Conservation (phyloP, 2,113 vertebrate genomes). For the Leptocoma aspasia region DNA sequence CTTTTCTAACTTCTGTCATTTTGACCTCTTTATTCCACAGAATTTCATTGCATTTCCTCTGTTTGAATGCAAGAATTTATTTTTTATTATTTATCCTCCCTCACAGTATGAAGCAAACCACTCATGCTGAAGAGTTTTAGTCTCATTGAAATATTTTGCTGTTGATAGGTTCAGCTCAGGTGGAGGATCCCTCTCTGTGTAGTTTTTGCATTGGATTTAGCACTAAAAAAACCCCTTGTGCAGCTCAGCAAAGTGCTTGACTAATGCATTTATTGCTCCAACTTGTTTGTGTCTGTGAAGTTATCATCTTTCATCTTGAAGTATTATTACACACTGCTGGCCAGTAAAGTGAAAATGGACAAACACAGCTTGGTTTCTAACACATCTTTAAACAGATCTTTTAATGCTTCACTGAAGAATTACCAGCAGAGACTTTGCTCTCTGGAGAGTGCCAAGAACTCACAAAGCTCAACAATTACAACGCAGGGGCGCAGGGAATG, state of each 20-base stretch:
- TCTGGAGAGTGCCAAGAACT: conserved; percentile 1
- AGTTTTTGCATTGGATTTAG: background rate
- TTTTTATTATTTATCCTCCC: background rate
- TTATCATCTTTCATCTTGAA: conserved; percentile 9
- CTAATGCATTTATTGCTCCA: conserved; percentile 1
- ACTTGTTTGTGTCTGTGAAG: background rate
- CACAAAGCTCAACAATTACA: background rate
- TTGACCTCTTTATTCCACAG: background rate
- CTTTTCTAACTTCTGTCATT: background rate
- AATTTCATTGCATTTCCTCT: background rate
- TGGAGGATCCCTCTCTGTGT: background rate
- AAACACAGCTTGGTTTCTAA: background rate
- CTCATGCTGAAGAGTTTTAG: background rate
- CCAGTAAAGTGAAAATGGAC: conserved; percentile 20
- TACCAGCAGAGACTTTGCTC: background rate
- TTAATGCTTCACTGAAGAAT: conserved; percentile 41
- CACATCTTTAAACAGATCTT: conserved; percentile 19
- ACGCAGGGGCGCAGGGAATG: background rate
- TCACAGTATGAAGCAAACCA: background rate
- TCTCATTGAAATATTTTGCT: background rate
- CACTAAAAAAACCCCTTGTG: background rate
- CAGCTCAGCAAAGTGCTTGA: background rate
- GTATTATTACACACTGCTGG: background rate
- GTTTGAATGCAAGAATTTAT: background rate
- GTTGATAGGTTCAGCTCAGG: background rate